Base-by-base conservation (phyloP, 2,888 invertebrate species). In the Epistrophe eligans region DNA sequence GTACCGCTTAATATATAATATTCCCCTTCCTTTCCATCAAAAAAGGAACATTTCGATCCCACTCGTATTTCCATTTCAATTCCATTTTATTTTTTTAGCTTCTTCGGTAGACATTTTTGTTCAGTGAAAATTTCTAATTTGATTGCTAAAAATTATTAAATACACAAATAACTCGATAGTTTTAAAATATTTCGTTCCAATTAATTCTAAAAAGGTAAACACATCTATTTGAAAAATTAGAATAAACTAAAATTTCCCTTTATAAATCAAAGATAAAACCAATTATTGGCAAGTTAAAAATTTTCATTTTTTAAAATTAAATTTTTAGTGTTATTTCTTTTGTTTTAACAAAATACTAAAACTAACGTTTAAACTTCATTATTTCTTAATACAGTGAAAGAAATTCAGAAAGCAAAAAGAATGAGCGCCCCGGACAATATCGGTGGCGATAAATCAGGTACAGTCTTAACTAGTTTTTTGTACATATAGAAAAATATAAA, bases 391-490 rank as follows among this genome's bases (percentile, higher is more conserved):
- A 9, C 35, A 77, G 85, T 85, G 73, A 77, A 71, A 15, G 77
- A 77, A 77, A 71, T 64, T 64, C 77, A 62, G 64, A 85, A 77
- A 77, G 11, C n/a, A 2, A 81, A 85, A 52, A 88, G 58, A 62
- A 89, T 89, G 89, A 89, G 89, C 66, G 83, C 88, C 66, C 84
- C 84, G 71, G 89, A 89, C 40, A 84, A 77, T 79, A 80, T 84
- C 72, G 87, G 88, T 55, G 88, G 84, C 84, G 84, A 87, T 35
- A 88, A 88, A 77, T 79, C 83, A 84, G 88, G 88, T 83, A 89
- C 89, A 76, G 83, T 77, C 60, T 24, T 19, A 19, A 11, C 43
- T 45, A 19, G 19, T 35, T 50, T 55, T 52, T 57, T 32, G 28
- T 28, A 35, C 24, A 62, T 58, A 73, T 70, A 79, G 71, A 57